phyloP scores from a whole-genome alignment of 2,113 vertebrate species.

The Periophthalmodon schlosseri region DNA sequence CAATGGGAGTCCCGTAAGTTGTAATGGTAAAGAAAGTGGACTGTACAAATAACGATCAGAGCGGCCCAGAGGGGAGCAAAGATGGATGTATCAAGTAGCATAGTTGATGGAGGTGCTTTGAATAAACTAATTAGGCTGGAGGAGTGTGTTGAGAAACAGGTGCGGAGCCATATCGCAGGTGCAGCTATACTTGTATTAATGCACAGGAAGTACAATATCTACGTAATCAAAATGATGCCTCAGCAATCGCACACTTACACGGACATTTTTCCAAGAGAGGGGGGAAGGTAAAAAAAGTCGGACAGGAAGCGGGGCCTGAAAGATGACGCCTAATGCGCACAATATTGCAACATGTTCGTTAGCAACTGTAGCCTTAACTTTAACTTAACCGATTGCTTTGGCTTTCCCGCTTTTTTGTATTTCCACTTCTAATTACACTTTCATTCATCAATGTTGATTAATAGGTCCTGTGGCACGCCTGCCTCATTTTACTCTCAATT shows the following conservation, averaged over 20 bases:
- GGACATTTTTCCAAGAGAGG: constrained; percentile 18
- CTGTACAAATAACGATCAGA: constrained; percentile 36
- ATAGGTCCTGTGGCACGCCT: constrained; percentile 79
- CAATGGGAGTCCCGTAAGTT: constrained; percentile 12
- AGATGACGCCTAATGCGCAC: constrained; percentile 57
- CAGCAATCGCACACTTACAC: constrained; percentile 55
- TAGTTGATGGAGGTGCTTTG: constrained; percentile 56
- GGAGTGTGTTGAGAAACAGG: constrained; percentile 61
- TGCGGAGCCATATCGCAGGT: constrained; percentile 66
- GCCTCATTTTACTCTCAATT: constrained; percentile 83
- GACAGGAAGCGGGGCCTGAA: constrained; percentile 3
- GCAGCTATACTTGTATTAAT: constrained; percentile 56
- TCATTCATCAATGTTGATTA: constrained; percentile 81
- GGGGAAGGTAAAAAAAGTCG: constrained; percentile 6
- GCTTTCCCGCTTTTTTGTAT: constrained; percentile 65
- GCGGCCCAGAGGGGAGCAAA: constrained; percentile 27
- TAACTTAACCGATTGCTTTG: constrained; percentile 71
- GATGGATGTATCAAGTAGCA: constrained; percentile 42
- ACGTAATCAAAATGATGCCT: constrained; percentile 62
- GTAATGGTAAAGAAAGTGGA: constrained; percentile 21
- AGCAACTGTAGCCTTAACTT: constrained; percentile 71
- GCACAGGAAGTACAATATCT: constrained; percentile 50
- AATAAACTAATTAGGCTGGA: constrained; percentile 63
- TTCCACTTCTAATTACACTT: constrained; percentile 82
- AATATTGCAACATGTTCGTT: constrained; percentile 59